These are phyloP conservation scores for Puntigrus tetrazona DNA, from an alignment of 2,113 vertebrate genomes.

Conservation along the genomic window DNA sequence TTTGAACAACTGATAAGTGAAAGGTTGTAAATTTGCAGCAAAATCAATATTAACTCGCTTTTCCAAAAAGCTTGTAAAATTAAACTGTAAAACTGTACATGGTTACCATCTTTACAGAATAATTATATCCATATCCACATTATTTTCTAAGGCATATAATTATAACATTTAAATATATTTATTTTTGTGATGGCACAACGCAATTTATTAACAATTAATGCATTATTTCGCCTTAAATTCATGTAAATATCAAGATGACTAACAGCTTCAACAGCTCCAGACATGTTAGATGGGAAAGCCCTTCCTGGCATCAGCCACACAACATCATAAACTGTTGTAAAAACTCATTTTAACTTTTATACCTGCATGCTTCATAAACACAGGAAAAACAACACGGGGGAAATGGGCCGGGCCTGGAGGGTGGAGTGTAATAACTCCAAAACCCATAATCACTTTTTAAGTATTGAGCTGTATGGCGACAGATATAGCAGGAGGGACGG, in stretches of 20 bases:
- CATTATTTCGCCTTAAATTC: not conserved
- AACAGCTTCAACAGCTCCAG: not conserved
- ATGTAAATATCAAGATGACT: not conserved
- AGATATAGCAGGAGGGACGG: constrained; percentile 62
- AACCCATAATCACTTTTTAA: constrained; percentile 67
- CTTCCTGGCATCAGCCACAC: not conserved
- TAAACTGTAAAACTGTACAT: not conserved
- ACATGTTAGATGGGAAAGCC: not conserved
- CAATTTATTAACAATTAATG: not conserved
- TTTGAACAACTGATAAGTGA: not conserved
- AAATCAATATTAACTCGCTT: not conserved
- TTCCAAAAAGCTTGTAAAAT: not conserved
- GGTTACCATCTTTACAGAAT: not conserved
- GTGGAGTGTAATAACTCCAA: constrained; percentile 61
- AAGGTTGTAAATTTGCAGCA: not conserved
- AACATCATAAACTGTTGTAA: not conserved
- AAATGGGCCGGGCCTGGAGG: constrained; percentile 31
- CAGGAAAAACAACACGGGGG: constrained; percentile 29
- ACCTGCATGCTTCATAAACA: constrained; percentile 53
- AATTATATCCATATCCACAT: not conserved
- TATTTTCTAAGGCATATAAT: not conserved
- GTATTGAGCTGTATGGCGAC: constrained; percentile 58
- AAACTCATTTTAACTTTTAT: constrained; percentile 39
- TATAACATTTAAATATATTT: not conserved
- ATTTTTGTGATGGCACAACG: not conserved